These are phyloP conservation scores for Epinephelus cyanopodus DNA, from an alignment of 2,113 vertebrate genomes.

Conservation along the genomic window DNA sequence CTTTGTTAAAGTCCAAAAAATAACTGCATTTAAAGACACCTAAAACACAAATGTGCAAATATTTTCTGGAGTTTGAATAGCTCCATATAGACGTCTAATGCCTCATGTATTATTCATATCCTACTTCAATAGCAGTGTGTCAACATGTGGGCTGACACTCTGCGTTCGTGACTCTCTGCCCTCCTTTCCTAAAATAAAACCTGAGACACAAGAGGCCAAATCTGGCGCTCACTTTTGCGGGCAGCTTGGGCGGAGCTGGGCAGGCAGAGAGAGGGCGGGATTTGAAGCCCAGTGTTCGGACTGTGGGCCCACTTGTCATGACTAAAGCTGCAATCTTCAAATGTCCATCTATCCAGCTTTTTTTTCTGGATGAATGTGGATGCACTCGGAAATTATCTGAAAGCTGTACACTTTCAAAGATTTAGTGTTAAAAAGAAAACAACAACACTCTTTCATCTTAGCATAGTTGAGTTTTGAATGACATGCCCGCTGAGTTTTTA, in stretches of 20 bases:
- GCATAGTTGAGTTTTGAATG: neutral
- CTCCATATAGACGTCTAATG: neutral
- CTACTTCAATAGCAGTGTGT: conserved; percentile 49
- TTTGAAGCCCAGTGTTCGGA: conserved; percentile 15
- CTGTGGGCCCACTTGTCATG: neutral
- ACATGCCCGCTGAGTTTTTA: neutral
- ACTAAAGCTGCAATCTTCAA: neutral
- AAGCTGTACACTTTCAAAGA: neutral
- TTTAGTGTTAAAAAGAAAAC: neutral
- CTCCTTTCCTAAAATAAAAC: conserved; percentile 82
- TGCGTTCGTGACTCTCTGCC: conserved; percentile 63
- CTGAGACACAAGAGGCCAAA: conserved; percentile 57
- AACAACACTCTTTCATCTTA: neutral
- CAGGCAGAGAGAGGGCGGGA: neutral
- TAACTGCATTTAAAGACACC: neutral
- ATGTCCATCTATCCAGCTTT: neutral
- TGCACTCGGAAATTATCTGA: neutral
- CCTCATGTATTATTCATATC: conserved; percentile 33
- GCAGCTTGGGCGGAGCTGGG: neutral
- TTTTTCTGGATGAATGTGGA: neutral
- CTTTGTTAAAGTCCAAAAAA: neutral
- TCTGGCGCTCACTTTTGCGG: conserved; percentile 51
- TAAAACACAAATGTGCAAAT: neutral
- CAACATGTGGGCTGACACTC: conserved; percentile 60
- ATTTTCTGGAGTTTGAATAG: neutral